Evolutionary conservation across 1,140 invertebrate species (phyloP).

Genomic region (Hormaphis cornu): DNA sequence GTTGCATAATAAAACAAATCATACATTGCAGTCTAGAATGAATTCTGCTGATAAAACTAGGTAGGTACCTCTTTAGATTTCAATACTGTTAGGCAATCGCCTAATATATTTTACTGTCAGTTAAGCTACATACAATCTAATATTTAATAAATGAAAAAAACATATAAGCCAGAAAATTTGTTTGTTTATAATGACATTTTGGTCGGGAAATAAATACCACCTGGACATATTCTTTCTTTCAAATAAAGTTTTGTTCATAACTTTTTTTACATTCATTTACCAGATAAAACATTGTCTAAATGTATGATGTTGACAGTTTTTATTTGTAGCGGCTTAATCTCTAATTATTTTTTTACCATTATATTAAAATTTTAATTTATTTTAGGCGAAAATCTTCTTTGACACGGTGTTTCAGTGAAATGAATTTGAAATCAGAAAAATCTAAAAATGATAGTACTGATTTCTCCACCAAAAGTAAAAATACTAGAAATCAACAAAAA

Average conservation of each 20-base stretch:
- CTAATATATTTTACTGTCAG: too few relatives aligned
- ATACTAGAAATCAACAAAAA: background rate
- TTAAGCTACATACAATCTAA: too few relatives aligned
- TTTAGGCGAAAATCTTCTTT: background rate
- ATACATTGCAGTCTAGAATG: background rate
- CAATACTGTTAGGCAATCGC: too few relatives aligned
- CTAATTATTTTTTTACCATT: background rate
- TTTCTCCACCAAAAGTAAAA: background rate
- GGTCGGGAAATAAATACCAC: too few relatives aligned
- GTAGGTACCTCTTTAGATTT: background rate
- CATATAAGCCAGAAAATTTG: too few relatives aligned
- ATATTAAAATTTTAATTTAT: background rate
- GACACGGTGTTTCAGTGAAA: conserved; percentile 10
- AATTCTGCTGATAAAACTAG: background rate
- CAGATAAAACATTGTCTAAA: too few relatives aligned
- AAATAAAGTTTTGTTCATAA: too few relatives aligned
- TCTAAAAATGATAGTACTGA: background rate
- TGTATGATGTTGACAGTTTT: too few relatives aligned
- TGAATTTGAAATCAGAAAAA: conserved; percentile 22
- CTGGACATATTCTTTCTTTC: too few relatives aligned
- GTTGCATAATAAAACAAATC: conserved; percentile 2
- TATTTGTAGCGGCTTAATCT: background rate
- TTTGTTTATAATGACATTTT: too few relatives aligned
- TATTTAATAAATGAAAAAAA: too few relatives aligned
- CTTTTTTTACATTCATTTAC: too few relatives aligned